Base-by-base conservation (phyloP, 1,140 invertebrate genomes). In the Dendroctonus valens region DNA sequence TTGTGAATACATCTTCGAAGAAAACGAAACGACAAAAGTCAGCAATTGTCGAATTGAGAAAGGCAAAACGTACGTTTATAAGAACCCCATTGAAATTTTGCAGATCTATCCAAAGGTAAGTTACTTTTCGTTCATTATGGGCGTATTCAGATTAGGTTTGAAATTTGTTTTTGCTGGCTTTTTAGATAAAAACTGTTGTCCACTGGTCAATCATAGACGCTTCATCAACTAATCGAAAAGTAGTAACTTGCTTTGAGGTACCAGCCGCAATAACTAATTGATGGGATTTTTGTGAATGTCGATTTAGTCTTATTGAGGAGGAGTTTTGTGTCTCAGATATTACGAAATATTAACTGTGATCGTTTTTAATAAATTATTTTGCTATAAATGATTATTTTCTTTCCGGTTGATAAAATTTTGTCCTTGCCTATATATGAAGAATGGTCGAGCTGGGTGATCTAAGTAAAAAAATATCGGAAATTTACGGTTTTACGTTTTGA, bases 51-150 rank as follows among this genome's bases (percentile, higher is more conserved):
- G 89, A 0, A 73, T 92, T 37, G 84, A 86, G 66, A 81, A 82
- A 5, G 87, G 84, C 11, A 77, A 77, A 44, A 82, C 83, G 41
- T 92, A 92, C 64, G 44, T 82, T 0, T 92, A 90, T 74, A 89
- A 83, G 72, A 86, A 88, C 60, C 77, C 82, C 41, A 89, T 92
- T 71, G 82, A 85, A 0, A 79, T 92, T 7, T 73, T 86, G 9
- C 73, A 77, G 5, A 78, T 89, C 48, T 92, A 91, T 78, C 90
- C 89, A 0, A 83, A 79, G 68, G 85, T 91, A 72, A 75, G 58
- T 7, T 11, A 15, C 9, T 12, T 41, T 61, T 42, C 14, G 44
- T 42, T 41, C 12, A 58, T 46, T 11, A 46, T 46, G 42, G 42
- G 26, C 26, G 26, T 26, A 26, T 54, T 54, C 8, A 39, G 11